Evolutionary conservation across 2,113 vertebrate genomes (phyloP), one percentile per base, ranked within the genome.

Genomic region (Proterorhinus semilunaris): DNA sequence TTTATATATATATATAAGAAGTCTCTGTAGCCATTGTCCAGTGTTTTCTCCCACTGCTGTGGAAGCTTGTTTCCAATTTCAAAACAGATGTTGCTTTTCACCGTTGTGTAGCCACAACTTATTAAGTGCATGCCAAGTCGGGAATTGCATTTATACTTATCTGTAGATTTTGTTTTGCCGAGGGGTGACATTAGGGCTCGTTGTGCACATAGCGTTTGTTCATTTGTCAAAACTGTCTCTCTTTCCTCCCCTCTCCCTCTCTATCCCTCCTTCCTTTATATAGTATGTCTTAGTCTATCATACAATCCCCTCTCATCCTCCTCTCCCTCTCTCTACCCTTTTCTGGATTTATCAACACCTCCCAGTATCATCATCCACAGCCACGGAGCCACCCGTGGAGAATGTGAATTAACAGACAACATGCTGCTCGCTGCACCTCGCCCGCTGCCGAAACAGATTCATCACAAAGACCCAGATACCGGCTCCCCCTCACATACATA

Each of bases 361-460:
- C 72, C 72, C 73, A 10, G 78, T 79, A 82, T 84, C 82, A 78
- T 87, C 81, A 88, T 78, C 83, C 72, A 64, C 69, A 76, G 82
- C 80, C 79, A 85, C 73, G 27, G 16, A 88, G 79, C 87, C 87
- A 78, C 87, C 83, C 75, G 79, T 63, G 8, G 84, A 16, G 87
- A 86, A 88, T 87, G 87, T 87, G 88, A 91, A 91, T 90, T 89
- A 91, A 86, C 89, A 89, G 89, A 88, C 84, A 75, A 74, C 82
- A 78, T 82, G 84, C 84, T 82, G 87, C 86, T 88, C 65, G 59
- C 80, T 82, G 84, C 78, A 83, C 85, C 87, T 81, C 83, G 82
- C 72, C 81, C 77, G 74, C 88, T 68, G 82, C 83, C 70, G 78
- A 83, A 88, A 87, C 88, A 90, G 79, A 91, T 90, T 83, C 85